phyloP scores from a whole-genome alignment of 2,888 invertebrate genomes.

The Thecophora atra region DNA sequence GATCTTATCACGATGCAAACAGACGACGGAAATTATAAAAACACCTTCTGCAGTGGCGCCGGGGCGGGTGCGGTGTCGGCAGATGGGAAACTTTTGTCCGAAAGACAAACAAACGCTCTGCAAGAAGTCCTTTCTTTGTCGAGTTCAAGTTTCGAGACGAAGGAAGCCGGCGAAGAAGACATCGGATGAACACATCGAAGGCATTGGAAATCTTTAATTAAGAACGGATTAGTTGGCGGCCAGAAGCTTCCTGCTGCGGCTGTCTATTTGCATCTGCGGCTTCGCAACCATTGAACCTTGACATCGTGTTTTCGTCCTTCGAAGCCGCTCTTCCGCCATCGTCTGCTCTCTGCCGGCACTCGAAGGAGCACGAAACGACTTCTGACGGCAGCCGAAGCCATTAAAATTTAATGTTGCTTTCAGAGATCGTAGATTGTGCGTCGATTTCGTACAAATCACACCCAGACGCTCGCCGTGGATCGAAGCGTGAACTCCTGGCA shows the following conservation, averaged over 20 bases:
- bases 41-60: slow-evolving; percentile 57
- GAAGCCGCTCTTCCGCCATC: not conserved
- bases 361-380: not conserved
- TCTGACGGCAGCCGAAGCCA: slow-evolving; percentile 43
- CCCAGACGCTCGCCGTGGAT: not conserved
- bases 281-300: slow-evolving; percentile 51
- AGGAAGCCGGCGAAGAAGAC: not conserved
- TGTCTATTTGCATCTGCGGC: slow-evolving; percentile 59
- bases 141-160: slow-evolving; percentile 59
- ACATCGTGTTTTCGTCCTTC: slow-evolving; percentile 45
- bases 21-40: slow-evolving; percentile 57
- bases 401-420: slow-evolving; percentile 58
- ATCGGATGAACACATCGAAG: slow-evolving; percentile 24
- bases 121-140: slow-evolving; percentile 59
- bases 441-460: slow-evolving; percentile 41
- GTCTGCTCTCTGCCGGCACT: not conserved
- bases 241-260: not conserved
- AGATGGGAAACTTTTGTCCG: slow-evolving; percentile 48
- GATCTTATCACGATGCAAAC: slow-evolving; percentile 65
- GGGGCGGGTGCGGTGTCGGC: not conserved
- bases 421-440: slow-evolving; percentile 40
- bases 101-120: slow-evolving; percentile 60
- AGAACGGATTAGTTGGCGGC: slow-evolving; percentile 63
- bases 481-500: not conserved
- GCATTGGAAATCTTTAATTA: slow-evolving; percentile 62